Conservation (phyloP, 2,888 invertebrate genomes). For the Apodemia hepburni region DNA sequence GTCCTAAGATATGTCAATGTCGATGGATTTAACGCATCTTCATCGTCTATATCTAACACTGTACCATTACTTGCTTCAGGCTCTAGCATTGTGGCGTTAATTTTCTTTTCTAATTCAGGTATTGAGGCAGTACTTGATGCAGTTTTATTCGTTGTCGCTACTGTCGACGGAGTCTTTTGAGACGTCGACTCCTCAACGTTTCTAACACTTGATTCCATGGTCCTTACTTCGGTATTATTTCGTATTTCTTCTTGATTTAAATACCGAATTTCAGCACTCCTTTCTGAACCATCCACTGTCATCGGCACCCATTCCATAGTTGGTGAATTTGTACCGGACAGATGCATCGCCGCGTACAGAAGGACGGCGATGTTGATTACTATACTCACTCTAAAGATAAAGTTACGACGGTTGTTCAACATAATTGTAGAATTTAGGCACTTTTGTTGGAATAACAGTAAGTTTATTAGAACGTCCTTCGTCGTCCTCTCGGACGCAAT, state of each 20-base stretch:
- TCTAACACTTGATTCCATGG: slow-evolving; percentile 42
- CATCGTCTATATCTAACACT: slow-evolving; percentile 55
- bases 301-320: slow-evolving; percentile 62
- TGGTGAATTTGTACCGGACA: slow-evolving; percentile 52
- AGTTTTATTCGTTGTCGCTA: slow-evolving; percentile 60
- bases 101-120: slow-evolving; percentile 56
- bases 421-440: slow-evolving; percentile 63
- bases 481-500: slow-evolving; percentile 78
- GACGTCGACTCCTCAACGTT: slow-evolving; percentile 60
- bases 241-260: slow-evolving; percentile 45
- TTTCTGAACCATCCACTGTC: slow-evolving; percentile 57
- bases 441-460: slow-evolving; percentile 60
- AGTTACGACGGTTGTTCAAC: slow-evolving; percentile 81
- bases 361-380: slow-evolving; percentile 86
- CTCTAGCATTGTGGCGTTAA: slow-evolving; percentile 52
- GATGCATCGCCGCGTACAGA: slow-evolving; percentile 85
- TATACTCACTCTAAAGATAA: slow-evolving; percentile 87
- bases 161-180: slow-evolving; percentile 64
- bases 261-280: slow-evolving; percentile 50
- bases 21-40: slow-evolving; percentile 56
- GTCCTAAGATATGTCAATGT: slow-evolving; percentile 61
- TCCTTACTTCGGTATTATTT: slow-evolving; percentile 52
- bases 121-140: slow-evolving; percentile 65
- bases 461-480: slow-evolving; percentile 66
- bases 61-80: slow-evolving; percentile 54